These are phyloP conservation scores for Trichomalopsis sarcophagae DNA, from an alignment of 1,140 invertebrate species.

Conservation along the genomic window DNA sequence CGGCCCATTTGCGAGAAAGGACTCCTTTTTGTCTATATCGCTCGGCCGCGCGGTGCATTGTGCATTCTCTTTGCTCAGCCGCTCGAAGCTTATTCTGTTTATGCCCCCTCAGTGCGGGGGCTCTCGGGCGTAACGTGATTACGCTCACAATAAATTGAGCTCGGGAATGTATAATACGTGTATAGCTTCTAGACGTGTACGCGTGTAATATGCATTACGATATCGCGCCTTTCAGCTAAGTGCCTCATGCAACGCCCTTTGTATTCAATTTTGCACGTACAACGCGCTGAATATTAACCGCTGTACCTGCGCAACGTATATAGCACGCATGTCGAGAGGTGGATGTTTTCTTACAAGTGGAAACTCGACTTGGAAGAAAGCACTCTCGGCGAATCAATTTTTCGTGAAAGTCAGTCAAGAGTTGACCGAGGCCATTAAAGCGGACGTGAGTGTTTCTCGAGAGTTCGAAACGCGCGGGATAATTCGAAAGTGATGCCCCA, in stretches of 20 bases:
- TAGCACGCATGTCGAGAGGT: too few relatives aligned
- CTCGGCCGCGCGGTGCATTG: not conserved
- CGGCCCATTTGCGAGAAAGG: not conserved
- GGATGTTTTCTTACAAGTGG: too few relatives aligned
- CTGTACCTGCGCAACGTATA: too few relatives aligned
- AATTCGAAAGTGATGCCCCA: constrained; percentile 4
- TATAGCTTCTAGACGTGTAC: too few relatives aligned
- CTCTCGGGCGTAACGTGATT: too few relatives aligned
- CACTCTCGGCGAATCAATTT: not conserved
- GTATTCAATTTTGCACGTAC: too few relatives aligned
- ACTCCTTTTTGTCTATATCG: not conserved
- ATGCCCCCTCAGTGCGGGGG: not conserved
- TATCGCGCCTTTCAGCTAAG: too few relatives aligned
- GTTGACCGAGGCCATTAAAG: constrained; percentile 8
- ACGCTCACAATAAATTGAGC: too few relatives aligned
- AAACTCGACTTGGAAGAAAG: not conserved
- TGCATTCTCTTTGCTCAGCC: not conserved
- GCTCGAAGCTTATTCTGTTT: not conserved
- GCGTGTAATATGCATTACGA: too few relatives aligned
- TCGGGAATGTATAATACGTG: too few relatives aligned
- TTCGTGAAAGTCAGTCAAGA: not conserved
- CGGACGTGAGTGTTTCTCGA: not conserved
- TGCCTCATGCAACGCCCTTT: too few relatives aligned
- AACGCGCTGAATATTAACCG: too few relatives aligned
- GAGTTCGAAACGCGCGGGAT: not conserved